A percentile compares a stretch with the other conserved stretches of the same genome.
Evolutionary conservation across 1,140 invertebrate species (phyloP).

Genomic region (Ostrea edulis): DNA sequence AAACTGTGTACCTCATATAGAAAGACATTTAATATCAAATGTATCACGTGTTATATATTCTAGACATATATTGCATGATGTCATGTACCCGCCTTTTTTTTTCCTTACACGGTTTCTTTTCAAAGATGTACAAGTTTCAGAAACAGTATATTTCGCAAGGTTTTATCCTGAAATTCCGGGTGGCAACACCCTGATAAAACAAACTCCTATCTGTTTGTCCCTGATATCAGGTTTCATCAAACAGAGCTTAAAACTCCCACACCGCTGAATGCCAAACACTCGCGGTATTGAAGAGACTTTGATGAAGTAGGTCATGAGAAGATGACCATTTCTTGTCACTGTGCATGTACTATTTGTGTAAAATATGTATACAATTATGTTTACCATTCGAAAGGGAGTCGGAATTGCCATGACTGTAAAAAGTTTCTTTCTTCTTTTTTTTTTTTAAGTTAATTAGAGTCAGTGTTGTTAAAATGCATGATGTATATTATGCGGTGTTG

Average conservation of each 20-base stretch:
- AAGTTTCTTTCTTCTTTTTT: too few species aligned
- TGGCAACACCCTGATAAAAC: constrained; percentile 3
- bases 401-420: too few species aligned
- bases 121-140: not conserved
- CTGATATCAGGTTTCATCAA: not conserved
- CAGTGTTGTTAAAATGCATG: too few species aligned
- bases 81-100: not conserved
- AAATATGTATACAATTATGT: too few species aligned
- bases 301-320: not conserved
- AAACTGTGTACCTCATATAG: too few species aligned
- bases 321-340: not conserved
- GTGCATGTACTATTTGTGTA: too few species aligned
- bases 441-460: too few species aligned
- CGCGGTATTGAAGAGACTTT: not conserved
- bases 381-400: too few species aligned
- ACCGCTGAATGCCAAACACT: not conserved
- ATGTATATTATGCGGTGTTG: not conserved
- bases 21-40: too few species aligned
- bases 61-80: not conserved
- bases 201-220: not conserved
- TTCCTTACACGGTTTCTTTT: not conserved
- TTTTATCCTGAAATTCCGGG: not conserved
- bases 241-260: not conserved
- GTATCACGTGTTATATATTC: too few species aligned
- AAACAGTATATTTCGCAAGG: not conserved